Base-by-base conservation (phyloP, 2,113 vertebrate genomes). In the Mirounga angustirostris region DNA sequence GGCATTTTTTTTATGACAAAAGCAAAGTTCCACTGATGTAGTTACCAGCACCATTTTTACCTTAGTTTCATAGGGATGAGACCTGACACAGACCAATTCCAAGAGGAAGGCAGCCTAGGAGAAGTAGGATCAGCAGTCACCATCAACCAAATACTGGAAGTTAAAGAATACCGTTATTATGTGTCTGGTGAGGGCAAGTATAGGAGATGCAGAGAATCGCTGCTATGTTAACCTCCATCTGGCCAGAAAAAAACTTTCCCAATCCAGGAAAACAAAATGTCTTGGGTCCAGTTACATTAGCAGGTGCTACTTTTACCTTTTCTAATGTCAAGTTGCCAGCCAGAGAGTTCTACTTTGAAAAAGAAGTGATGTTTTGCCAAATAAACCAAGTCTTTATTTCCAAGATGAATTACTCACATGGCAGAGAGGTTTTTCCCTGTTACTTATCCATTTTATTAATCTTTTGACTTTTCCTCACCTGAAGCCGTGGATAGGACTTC, bases 381-480 rank as follows among this genome's bases (percentile, higher is more conserved):
- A 28, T 46, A 82, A 91, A 40, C 52, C 74, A 46, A 78, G n/a
- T 79, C 67, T 95, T 93, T 93, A 93, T 96, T 96, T 78, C 19
- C n/a, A n/a, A 56, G 28, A 67, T 36, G 50, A 89, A 59, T 67
- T 6, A 74, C 33, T 89, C 78, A 67, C 59, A 24, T 12, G 61
- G 54, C 15, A 88, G 46, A 28, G 58, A 79, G 69, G 7, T 30
- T 40, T 50, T 9, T 8, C 24, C 28, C 24, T 13, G 11, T 21
- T 82, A 67, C 13, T 59, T 71, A 33, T 40, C 12, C 26, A 61
- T 30, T 69, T 63, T 89, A 52, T 11, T 83, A 11, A 8, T 52
- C 58, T 79, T 89, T 14, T 46, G 30, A 8, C 2, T 50, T 24
- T 18, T 13, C 58, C 28, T 85, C 61, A 40, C 1, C 2, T 46